Evolutionary conservation across 2,797 vertebrate species (phyloP), one percentile per base, ranked within the genome.

Genomic region (Gymnoscopelus microlampas): DNA sequence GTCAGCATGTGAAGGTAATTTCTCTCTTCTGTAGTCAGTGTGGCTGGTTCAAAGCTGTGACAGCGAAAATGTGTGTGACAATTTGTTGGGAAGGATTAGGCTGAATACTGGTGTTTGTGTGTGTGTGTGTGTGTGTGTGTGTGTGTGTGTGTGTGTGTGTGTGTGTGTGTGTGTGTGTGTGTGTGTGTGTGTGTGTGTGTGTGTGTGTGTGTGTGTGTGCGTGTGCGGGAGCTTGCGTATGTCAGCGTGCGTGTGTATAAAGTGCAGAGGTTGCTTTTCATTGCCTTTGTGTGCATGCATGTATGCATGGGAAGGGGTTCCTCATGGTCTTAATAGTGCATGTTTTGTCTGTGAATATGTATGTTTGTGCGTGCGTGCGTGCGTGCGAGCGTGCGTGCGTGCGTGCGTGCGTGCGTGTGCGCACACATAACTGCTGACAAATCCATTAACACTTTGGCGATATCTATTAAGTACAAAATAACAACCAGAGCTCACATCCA

Each of bases 391-490:
- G 44, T 63, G 60, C 57, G 47, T 50, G 83, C 72, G 67, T 79
- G 81, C 5, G 12, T 0, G 2, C 39, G 15, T n/a, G 35, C 49
- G 44, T 63, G 60, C 57, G 47, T 50, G 83, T 73, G 67, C 78
- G 81, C 78, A 8, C 5, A 9, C 0, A 1, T 48, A 14, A 39
- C 49, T 79, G 81, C 79, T 88, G 85, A 87, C 78, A 90, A 85
- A 88, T 84, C 85, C 79, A 81, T 87, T 87, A 88, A 87, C 82
- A 69, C 76, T 73, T 87, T 79, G 56, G 68, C 83, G 82, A 88
- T 81, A 47, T 68, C 75, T 77, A 85, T 89, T 84, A 70, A 69
- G n/a, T 53, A 72, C 68, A 78, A 65, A 84, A 84, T 57, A 78
- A 74, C 73, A 75, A 63, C 4, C 32, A 32, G 4, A 32, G 32